Conservation (phyloP, 2,113 vertebrate species). For the Hepsetus odoe region DNA sequence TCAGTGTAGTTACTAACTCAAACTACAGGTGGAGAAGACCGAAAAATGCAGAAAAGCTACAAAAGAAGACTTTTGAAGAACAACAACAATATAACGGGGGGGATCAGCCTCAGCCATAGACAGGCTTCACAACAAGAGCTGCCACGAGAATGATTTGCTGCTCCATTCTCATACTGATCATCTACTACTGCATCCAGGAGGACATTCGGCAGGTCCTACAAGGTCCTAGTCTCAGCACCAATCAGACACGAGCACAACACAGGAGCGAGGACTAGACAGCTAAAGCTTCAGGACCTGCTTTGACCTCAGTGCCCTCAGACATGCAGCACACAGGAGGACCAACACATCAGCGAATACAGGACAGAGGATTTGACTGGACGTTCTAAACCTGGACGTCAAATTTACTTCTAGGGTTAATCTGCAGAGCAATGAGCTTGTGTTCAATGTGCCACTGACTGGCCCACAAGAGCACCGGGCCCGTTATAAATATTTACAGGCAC, state of each 20-base stretch:
- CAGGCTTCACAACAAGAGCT: too few relatives aligned
- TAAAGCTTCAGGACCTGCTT: background rate
- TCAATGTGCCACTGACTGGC: slow-evolving; percentile 7
- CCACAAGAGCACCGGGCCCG: background rate
- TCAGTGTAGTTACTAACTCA: too few relatives aligned
- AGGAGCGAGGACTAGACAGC: background rate
- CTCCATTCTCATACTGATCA: too few relatives aligned
- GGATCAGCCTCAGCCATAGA: too few relatives aligned
- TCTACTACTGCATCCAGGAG: too few relatives aligned
- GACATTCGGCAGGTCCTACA: background rate
- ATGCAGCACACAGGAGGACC: slow-evolving; percentile 8
- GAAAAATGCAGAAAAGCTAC: too few relatives aligned
- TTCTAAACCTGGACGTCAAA: slow-evolving; percentile 44
- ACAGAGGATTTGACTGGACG: slow-evolving; percentile 19
- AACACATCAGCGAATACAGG: slow-evolving; percentile 22
- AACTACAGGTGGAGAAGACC: too few relatives aligned
- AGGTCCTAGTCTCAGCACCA: background rate
- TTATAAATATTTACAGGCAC: background rate
- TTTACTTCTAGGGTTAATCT: slow-evolving; percentile 38
- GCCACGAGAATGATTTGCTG: background rate
- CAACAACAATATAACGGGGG: too few relatives aligned
- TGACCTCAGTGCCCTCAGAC: background rate
- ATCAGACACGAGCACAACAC: background rate
- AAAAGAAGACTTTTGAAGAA: too few relatives aligned
- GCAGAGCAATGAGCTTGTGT: slow-evolving; percentile 29